Evolutionary conservation across 2,113 vertebrate genomes (phyloP).

Genomic region (Sus scrofa): DNA sequence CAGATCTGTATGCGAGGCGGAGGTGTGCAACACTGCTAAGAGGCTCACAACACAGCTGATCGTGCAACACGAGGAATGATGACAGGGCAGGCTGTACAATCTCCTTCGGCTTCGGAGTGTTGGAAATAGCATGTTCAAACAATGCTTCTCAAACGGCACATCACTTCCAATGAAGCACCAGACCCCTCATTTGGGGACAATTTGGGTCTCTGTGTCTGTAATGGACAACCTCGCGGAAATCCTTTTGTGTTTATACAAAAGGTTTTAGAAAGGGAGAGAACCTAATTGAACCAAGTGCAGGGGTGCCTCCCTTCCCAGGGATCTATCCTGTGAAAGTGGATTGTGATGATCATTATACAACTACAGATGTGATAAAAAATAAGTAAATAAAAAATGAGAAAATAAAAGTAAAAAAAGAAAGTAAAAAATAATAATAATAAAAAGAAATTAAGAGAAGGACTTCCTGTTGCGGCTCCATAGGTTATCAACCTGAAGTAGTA

Average conservation of each 20-base stretch:
- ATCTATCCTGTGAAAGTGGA: no score
- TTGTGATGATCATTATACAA: no score
- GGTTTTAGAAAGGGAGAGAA: not conserved
- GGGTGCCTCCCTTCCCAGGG: not conserved
- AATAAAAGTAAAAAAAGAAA: no score
- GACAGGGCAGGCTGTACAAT: no score
- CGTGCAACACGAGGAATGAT: rapidly evolving
- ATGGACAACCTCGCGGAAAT: not conserved
- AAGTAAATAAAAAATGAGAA: no score
- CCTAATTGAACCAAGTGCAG: not conserved
- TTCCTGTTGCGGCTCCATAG: no score
- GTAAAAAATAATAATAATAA: no score
- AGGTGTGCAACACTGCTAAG: not conserved
- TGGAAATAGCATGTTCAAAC: not conserved
- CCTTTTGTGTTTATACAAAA: not conserved
- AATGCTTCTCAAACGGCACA: not conserved
- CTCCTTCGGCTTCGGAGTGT: not conserved
- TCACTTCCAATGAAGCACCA: not conserved
- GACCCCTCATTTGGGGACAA: not conserved
- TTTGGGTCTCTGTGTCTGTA: rapidly evolving
- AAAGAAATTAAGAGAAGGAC: not conserved
- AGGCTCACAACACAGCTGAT: not conserved
- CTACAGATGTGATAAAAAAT: no score
- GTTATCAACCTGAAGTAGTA: no score
- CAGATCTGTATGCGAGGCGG: no score